Percentiles rank a stretch among this genome's conserved stretches.
phyloP scores from a whole-genome alignment of 2,797 vertebrate genomes.

The Falco peregrinus region DNA sequence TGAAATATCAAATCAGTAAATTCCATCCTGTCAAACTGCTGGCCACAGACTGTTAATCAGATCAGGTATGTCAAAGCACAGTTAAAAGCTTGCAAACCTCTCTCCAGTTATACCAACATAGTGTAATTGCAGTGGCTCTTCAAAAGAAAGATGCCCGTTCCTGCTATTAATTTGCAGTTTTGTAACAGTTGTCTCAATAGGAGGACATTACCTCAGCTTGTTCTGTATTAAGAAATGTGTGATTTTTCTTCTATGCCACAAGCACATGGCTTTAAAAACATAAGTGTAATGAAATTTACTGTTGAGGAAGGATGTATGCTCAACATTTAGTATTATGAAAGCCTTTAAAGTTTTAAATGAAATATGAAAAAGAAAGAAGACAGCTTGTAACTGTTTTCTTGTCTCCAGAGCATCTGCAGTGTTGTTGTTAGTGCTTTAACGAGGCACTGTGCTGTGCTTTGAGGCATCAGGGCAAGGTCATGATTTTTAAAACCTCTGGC shows the following conservation, averaged over 20 bases:
- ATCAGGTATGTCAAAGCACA: neutral
- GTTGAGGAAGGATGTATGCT: neutral
- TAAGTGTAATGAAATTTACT: neutral
- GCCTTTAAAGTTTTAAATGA: neutral
- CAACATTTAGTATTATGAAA: neutral
- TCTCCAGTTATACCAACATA: neutral
- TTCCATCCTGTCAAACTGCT: neutral
- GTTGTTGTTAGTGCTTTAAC: neutral
- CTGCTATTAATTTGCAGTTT: neutral
- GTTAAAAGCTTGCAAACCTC: neutral
- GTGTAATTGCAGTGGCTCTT: neutral
- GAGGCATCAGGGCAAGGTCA: neutral
- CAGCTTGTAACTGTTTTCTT: neutral
- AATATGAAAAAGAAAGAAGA: neutral
- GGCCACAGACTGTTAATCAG: neutral
- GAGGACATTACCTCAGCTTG: neutral
- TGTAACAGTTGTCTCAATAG: neutral
- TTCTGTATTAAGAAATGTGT: neutral
- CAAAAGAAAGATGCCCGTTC: neutral
- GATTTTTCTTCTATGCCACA: neutral
- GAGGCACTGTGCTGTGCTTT: neutral
- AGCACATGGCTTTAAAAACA: neutral
- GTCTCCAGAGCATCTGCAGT: neutral
- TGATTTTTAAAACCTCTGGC: neutral
- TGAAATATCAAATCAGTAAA: constrained; percentile 23